These are phyloP conservation scores for Cephonodes hylas DNA, from an alignment of 2,888 invertebrate species.

Conservation along the genomic window DNA sequence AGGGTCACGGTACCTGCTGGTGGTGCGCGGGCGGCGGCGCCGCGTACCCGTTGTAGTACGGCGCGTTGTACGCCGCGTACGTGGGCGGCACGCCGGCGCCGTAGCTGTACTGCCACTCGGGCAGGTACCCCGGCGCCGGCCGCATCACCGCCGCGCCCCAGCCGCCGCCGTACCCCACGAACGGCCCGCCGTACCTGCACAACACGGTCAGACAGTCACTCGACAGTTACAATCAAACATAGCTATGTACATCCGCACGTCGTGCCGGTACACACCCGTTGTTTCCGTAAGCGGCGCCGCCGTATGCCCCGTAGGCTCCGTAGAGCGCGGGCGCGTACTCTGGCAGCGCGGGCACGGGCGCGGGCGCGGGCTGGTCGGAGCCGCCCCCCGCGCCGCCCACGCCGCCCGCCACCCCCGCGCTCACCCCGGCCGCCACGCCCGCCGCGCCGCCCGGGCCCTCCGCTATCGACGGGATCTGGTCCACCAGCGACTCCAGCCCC, in stretches of 20 bases:
- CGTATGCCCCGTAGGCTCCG: slow-evolving; percentile 63
- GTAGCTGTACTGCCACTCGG: slow-evolving; percentile 77
- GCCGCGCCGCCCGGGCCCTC: slow-evolving; percentile 80
- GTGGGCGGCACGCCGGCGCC: slow-evolving; percentile 40
- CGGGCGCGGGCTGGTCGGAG: slow-evolving; percentile 31
- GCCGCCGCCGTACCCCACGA: slow-evolving; percentile 75
- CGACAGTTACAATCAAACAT: too few relatives aligned
- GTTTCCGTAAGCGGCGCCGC: slow-evolving; percentile 57
- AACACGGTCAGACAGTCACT: background rate
- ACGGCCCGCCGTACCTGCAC: slow-evolving; percentile 66
- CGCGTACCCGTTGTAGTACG: slow-evolving; percentile 75
- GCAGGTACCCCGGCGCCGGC: slow-evolving; percentile 75
- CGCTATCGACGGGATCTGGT: slow-evolving; percentile 94
- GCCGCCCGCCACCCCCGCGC: slow-evolving; percentile 76
- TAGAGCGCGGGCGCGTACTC: slow-evolving; percentile 59
- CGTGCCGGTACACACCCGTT: slow-evolving; percentile 49
- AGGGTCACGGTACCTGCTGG: slow-evolving; percentile 55
- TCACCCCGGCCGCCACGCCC: slow-evolving; percentile 28
- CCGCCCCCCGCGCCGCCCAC: slow-evolving; percentile 27
- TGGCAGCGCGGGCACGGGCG: slow-evolving; percentile 45
- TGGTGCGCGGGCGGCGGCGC: slow-evolving; percentile 72
- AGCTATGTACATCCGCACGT: too few relatives aligned
- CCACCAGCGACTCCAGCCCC: slow-evolving; percentile 92
- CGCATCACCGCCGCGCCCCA: slow-evolving; percentile 70
- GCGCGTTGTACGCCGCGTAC: slow-evolving; percentile 70